A percentile compares a stretch with the other conserved stretches of the same genome.
Evolutionary conservation across 2,113 vertebrate species (phyloP).

Genomic region (Psittacus erithacus): DNA sequence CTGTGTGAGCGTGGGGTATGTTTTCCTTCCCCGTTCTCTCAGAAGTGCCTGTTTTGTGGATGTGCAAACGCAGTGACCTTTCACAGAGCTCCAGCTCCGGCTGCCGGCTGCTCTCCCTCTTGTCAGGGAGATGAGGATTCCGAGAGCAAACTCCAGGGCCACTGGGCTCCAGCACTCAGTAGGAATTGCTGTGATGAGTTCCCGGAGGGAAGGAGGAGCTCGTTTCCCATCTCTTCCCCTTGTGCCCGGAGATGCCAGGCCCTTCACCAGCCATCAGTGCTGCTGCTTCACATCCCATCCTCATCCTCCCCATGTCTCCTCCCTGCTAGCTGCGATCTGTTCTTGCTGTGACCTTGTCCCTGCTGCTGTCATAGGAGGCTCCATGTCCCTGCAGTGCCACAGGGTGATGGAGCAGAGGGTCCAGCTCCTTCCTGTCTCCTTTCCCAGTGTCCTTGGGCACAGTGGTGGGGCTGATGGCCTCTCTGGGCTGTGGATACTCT

Average conservation of each 20-base stretch:
- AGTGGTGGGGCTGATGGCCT: not conserved
- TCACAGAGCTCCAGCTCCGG: not conserved
- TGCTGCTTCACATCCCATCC: not conserved
- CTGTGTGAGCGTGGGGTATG: accelerated
- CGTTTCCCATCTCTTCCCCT: not conserved
- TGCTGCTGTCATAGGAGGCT: not conserved
- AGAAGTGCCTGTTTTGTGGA: not conserved
- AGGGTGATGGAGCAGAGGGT: not conserved
- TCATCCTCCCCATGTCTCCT: not conserved
- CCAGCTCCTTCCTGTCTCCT: not conserved
- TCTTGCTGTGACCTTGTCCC: not conserved
- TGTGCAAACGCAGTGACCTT: slow-evolving; percentile 34
- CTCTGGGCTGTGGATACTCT: accelerated
- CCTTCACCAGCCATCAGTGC: not conserved
- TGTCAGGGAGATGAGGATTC: not conserved
- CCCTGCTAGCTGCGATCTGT: not conserved
- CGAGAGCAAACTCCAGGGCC: not conserved
- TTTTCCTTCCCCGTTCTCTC: not conserved
- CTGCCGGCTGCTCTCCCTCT: not conserved
- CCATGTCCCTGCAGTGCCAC: not conserved
- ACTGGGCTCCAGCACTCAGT: not conserved
- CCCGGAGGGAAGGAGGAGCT: not conserved
- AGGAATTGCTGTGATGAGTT: not conserved
- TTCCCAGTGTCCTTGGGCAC: not conserved
- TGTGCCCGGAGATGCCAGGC: not conserved